Conservation (phyloP, 1,140 invertebrate species). For the Monomorium pharaonis region DNA sequence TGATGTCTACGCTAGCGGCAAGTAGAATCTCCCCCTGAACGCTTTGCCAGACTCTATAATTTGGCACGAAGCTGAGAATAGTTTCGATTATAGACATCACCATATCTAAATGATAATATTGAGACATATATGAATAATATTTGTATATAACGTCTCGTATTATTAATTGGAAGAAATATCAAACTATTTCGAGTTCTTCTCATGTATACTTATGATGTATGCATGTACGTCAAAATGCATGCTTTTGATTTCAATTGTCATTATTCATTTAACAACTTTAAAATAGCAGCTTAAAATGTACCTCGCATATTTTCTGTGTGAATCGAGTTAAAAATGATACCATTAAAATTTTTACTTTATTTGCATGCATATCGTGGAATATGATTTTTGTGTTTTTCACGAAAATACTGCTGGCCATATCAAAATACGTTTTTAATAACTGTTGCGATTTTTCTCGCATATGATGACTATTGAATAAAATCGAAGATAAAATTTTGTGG, state of each 20-base stretch:
- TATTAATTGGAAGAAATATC: background rate
- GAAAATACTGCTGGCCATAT: background rate
- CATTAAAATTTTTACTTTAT: background rate
- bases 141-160: background rate
- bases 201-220: background rate
- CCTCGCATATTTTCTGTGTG: background rate
- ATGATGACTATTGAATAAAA: slow-evolving; percentile 1
- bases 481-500: slow-evolving; percentile 17
- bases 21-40: slow-evolving; percentile 56
- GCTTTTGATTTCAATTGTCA: background rate
- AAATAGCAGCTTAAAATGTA: background rate
- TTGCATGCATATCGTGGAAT: background rate
- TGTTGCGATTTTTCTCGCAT: background rate
- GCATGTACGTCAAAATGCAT: no score
- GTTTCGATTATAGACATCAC: slow-evolving; percentile 1
- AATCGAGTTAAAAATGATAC: background rate
- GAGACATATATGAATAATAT: background rate
- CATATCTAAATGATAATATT: slow-evolving; percentile 12
- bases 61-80: slow-evolving; percentile 8
- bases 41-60: slow-evolving; percentile 34
- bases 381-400: slow-evolving; percentile 2
- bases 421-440: slow-evolving; percentile 25
- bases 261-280: background rate
- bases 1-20: slow-evolving; percentile 67
- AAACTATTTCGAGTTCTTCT: background rate